Base-by-base conservation (phyloP, 1,140 invertebrate species). In the Calliphora vicina region DNA sequence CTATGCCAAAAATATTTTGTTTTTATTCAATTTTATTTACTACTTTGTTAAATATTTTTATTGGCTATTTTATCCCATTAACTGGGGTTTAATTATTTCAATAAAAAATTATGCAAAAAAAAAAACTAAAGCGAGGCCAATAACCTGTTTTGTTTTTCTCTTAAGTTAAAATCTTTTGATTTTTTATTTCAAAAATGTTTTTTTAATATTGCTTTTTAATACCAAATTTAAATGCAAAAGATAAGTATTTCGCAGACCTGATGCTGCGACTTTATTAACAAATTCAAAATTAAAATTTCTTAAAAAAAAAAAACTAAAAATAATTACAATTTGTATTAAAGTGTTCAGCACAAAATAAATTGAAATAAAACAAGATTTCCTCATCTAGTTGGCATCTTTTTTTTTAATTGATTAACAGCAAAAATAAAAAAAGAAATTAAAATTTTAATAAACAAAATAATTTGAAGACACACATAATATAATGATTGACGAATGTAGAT, bases 121-220 rank as follows among this genome's bases (percentile, higher is more conserved):
- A 57, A 13, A 57, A 67, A 67, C 20, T 67, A 67, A 67, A 67
- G 61, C 61, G 61, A 67, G 61, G 61, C 61, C 61, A 25, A 67
- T 67, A 67, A 67, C 61, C 61, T 67, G 61, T 67, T 67, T 67
- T 45, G 12, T 43, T 50, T 50, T 50, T 9, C 13, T 35, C 35
- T 35, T 35, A 35, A 35, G 10, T 35, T 35, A 35, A 35, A 35
- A 35, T 35, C 35, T 35, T 5, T 35, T 35, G 35, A 35, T 35
- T 35, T 35, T 35, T 35, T 35, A 35, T 35, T 35, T 35, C 35
- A 5, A 35, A 35, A 35, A 35, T 35, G n/a, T n/a, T n/a, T n/a
- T n/a, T n/a, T n/a, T n/a, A n/a, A 35, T 35, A 35, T 35, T 35
- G 1, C n/a, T 35, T 35, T 50, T 50, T 17, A 50, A 23, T 10